Conservation (phyloP, 23 tunicate species). For the Botrylloides violaceus region DNA sequence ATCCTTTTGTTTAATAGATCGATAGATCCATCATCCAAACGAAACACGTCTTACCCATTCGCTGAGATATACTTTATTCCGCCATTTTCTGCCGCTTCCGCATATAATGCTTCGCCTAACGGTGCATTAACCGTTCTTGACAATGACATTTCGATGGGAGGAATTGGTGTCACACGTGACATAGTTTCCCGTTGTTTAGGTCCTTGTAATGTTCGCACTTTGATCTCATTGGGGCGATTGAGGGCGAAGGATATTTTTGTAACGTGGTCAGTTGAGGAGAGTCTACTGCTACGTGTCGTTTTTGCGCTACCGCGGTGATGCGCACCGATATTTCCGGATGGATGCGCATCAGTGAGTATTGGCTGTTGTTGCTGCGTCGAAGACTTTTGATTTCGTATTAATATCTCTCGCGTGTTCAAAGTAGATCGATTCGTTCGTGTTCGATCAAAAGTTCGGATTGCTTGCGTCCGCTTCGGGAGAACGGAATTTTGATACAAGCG, state of each 20-base stretch:
- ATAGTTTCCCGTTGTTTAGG: neutral
- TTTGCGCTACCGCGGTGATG: neutral
- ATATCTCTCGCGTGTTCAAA: neutral
- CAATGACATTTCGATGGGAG: conserved; percentile 8
- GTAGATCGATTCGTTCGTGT: neutral
- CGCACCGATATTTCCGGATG: neutral
- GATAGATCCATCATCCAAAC: too few relatives aligned
- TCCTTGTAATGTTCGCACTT: neutral
- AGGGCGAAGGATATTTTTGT: conserved; percentile 11
- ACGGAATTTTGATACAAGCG: conserved; percentile 11
- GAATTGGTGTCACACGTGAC: conserved; percentile 3
- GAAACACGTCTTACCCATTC: neutral
- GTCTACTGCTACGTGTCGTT: neutral
- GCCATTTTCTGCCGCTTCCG: too few relatives aligned
- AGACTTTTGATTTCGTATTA: neutral
- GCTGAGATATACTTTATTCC: conserved; percentile 4
- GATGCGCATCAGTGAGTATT: neutral
- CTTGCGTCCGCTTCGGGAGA: neutral
- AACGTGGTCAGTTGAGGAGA: neutral
- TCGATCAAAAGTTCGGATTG: neutral
- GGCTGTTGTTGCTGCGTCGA: neutral
- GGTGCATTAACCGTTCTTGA: neutral
- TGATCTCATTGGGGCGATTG: neutral
- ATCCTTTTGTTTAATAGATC: too few relatives aligned
- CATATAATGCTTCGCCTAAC: neutral